Evolutionary conservation across 2,113 vertebrate genomes (phyloP), one percentile per base, ranked within the genome.

Genomic region (Hucho hucho): DNA sequence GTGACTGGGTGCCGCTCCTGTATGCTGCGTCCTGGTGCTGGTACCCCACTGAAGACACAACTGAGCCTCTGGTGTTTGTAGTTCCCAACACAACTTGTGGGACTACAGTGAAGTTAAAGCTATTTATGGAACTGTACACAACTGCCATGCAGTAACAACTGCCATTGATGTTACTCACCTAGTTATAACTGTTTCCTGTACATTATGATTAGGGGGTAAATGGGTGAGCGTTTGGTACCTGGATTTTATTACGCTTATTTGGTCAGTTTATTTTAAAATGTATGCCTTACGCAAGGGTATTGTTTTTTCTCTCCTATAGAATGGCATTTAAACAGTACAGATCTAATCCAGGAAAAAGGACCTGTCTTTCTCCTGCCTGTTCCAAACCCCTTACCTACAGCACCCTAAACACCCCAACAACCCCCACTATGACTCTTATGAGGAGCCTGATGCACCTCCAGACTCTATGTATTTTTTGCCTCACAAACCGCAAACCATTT

Each of bases 31-130:
- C 14, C 14, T 6, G 18, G 25, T 76, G 74, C 28, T 64, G 70
- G 56, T 37, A 26, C 1, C 0, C 9, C 11, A 6, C 29, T 6
- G 14, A 0, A 25, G 26, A 49, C 4, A 11, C 18, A 6, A 24
- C 58, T 0, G 11, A 59, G 28, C 6, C 3, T 12, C 20, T 73
- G 9, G 32, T 58, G 6, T 72, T 76, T 13, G 24, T 4, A 0
- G 11, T 72, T 69, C 4, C 74, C 12, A 49, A 25, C 20, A 6
- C 2, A 2, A 69, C 64, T 53, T 80, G 78, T n/a, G 78, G 64
- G 1, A 16, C 74, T 11, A 69, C n/a, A 1, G 4, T 14, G 3
- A 14, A 37, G 65, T 70, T 76, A 14, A 58, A 63, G 24, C 4
- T 37, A 64, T 25, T 6, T 37, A 37, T 37, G 32, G 6, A 9